Conservation (phyloP, 2,113 vertebrate species). For the Bos indicus region DNA sequence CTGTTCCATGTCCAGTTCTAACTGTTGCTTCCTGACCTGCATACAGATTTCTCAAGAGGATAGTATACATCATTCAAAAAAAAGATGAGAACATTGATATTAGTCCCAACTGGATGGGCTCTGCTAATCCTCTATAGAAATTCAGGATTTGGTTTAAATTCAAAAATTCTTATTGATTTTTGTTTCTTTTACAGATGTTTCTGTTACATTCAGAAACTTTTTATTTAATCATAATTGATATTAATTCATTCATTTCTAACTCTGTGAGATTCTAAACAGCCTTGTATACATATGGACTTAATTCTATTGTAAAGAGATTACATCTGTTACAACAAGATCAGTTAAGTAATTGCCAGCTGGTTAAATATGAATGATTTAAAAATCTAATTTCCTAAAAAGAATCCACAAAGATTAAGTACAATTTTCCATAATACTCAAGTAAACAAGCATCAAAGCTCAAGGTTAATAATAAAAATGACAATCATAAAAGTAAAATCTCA, state of each 20-base stretch:
- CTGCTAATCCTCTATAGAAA: neutral
- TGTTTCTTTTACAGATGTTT: neutral
- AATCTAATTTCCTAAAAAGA: neutral
- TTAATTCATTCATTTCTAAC: neutral
- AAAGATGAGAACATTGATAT: too few relatives aligned
- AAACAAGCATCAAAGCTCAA: neutral
- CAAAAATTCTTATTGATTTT: neutral
- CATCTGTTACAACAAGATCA: neutral
- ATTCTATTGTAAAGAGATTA: neutral
- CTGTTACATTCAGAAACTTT: neutral
- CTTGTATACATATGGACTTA: neutral
- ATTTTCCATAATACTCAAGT: neutral
- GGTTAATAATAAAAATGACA: neutral
- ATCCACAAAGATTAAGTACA: neutral
- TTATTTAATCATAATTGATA: neutral
- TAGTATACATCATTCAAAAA: neutral
- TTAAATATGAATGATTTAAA: neutral
- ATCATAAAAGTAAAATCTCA: neutral
- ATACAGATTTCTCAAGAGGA: neutral
- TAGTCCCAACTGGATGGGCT: neutral
- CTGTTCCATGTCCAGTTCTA: too few relatives aligned
- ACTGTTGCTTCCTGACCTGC: too few relatives aligned
- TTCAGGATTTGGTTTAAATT: neutral
- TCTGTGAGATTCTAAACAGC: neutral
- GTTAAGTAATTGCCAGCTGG: neutral